Percentiles rank a stretch among this genome's conserved stretches.
Evolutionary conservation across 2,888 invertebrate species (phyloP).

Genomic region (Entomobrya multifasciata): DNA sequence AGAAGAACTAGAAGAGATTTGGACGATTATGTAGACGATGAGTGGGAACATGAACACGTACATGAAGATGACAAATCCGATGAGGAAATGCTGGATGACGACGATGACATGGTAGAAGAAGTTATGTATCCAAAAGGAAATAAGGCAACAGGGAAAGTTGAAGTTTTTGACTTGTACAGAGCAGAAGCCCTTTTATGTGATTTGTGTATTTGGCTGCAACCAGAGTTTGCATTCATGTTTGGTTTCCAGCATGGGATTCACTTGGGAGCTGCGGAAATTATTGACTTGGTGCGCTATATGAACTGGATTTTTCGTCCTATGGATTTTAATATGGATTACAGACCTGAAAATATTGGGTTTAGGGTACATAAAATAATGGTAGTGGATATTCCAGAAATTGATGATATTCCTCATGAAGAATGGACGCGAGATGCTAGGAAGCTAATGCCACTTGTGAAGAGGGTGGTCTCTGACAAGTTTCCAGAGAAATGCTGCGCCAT

Average conservation of each 20-base stretch:
- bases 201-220: constrained; percentile 74
- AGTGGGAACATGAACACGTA: background rate
- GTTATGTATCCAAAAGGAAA: constrained; percentile 27
- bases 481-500: constrained; percentile 66
- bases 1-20: background rate
- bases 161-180: constrained; percentile 25
- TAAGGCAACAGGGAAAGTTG: background rate
- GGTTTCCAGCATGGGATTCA: constrained; percentile 48
- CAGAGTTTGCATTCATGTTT: constrained; percentile 72
- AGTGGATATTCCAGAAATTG: constrained; percentile 15
- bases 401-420: background rate
- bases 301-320: constrained; percentile 71
- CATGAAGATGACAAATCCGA: background rate
- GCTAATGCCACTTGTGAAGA: background rate
- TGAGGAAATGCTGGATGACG: background rate
- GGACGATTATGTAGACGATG: background rate
- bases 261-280: constrained; percentile 67
- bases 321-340: constrained; percentile 72
- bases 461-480: constrained; percentile 23
- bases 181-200: constrained; percentile 49
- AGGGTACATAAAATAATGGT: constrained; percentile 47
- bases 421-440: background rate
- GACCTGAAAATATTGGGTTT: constrained; percentile 73
- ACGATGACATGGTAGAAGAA: constrained; percentile 39
- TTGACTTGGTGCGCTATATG: constrained; percentile 65